phyloP scores from a whole-genome alignment of 2,888 invertebrate genomes.

The Malachius bipustulatus region DNA sequence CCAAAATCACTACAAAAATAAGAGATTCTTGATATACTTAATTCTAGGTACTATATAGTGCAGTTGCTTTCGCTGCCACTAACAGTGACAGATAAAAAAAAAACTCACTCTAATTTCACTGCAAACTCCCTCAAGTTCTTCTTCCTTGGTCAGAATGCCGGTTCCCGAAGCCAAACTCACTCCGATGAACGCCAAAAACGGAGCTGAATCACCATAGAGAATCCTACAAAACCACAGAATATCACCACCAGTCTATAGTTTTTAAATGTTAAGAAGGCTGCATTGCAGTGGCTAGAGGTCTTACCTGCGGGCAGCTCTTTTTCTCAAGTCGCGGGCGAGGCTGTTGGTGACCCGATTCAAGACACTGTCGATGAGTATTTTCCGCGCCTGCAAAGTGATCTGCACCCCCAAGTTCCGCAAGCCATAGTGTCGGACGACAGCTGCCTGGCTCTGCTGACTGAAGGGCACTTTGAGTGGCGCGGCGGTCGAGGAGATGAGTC shows the following conservation, averaged over 20 bases:
- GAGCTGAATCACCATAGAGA: conserved; percentile 56
- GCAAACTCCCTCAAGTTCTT: conserved; percentile 65
- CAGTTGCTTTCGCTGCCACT: too few species aligned
- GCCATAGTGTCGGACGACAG: conserved; percentile 28
- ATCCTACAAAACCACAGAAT: conserved; percentile 33
- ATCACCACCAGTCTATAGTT: background rate
- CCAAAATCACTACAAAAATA: too few species aligned
- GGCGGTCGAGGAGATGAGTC: conserved; percentile 22
- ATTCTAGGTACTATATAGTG: too few species aligned
- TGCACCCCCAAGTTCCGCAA: conserved; percentile 40
- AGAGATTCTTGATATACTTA: too few species aligned
- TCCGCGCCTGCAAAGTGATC: conserved; percentile 50
- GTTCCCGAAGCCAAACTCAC: conserved; percentile 61
- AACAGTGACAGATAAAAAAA: too few species aligned
- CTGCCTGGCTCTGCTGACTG: conserved; percentile 7
- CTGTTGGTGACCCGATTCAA: conserved; percentile 56
- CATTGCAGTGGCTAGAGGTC: background rate
- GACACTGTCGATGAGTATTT: conserved; percentile 57
- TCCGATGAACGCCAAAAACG: conserved; percentile 63
- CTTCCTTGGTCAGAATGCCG: conserved; percentile 62
- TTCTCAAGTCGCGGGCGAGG: conserved; percentile 49
- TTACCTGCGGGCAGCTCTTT: conserved; percentile 47
- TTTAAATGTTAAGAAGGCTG: background rate
- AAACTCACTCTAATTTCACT: conserved; percentile 58
- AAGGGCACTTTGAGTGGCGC: conserved; percentile 18